A percentile compares a stretch with the other conserved stretches of the same genome.
Evolutionary conservation across 2,888 invertebrate genomes (phyloP).

Genomic region (Sesia apiformis): DNA sequence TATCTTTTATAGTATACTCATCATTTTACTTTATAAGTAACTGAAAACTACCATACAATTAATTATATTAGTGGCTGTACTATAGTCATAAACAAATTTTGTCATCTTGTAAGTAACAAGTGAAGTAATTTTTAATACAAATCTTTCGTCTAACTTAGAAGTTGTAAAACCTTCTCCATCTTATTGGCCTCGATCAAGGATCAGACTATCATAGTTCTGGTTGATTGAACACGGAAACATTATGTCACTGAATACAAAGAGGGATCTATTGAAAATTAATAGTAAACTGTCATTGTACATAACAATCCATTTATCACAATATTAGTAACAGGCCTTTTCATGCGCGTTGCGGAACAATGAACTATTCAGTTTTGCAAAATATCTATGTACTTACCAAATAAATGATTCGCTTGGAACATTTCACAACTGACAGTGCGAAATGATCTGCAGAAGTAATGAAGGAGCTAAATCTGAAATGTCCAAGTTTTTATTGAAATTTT

Average conservation of each 20-base stretch:
- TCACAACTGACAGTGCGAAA: too few species aligned
- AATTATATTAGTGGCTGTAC: too few species aligned
- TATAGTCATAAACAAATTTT: too few species aligned
- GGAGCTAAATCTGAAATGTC: too few species aligned
- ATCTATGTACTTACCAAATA: constrained; percentile 6
- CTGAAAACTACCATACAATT: too few species aligned
- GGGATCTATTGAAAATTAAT: constrained; percentile 39
- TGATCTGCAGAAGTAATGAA: constrained; percentile 3
- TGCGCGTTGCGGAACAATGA: constrained; percentile 56
- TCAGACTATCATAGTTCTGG: background rate
- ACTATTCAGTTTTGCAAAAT: constrained; percentile 57
- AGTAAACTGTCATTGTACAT: constrained; percentile 38
- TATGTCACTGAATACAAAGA: constrained; percentile 16
- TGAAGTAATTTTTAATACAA: too few species aligned
- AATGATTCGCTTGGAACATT: background rate
- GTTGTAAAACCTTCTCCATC: background rate
- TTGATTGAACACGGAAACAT: constrained; percentile 31
- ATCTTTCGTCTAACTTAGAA: too few species aligned
- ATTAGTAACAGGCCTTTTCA: constrained; percentile 47
- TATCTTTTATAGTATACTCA: too few species aligned
- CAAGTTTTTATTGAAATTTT: too few species aligned
- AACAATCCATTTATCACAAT: constrained; percentile 49
- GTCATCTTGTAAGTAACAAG: too few species aligned
- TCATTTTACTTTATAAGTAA: too few species aligned
- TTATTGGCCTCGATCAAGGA: background rate